Percentiles rank a stretch among this genome's conserved stretches.
phyloP scores from a whole-genome alignment of 1,140 invertebrate species.

The Macrobrachium nipponense region DNA sequence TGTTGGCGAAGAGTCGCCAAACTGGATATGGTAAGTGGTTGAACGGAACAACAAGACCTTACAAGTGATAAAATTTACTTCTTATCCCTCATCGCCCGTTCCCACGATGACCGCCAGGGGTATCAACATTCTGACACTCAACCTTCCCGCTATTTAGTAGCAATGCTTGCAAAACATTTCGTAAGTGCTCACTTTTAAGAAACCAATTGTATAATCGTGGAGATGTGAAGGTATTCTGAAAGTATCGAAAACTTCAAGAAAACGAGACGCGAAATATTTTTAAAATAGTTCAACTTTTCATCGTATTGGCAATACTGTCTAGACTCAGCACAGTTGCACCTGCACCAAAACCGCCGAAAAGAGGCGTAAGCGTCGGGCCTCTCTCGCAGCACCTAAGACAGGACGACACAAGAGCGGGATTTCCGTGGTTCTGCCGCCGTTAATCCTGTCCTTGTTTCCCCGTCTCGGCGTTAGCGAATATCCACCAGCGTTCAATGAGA shows the following conservation, averaged over 20 bases:
- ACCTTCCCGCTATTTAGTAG: not conserved
- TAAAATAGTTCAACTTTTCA: too few species aligned
- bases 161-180: too few species aligned
- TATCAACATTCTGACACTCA: not conserved
- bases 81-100: conserved; percentile 4
- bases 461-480: not conserved
- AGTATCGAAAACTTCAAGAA: too few species aligned
- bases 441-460: not conserved
- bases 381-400: not conserved
- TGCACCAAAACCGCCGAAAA: conserved; percentile 2
- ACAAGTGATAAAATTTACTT: conserved; percentile 27
- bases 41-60: not conserved
- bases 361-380: not conserved
- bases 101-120: conserved; percentile 17
- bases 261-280: too few species aligned
- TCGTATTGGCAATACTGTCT: not conserved
- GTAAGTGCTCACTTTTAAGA: too few species aligned
- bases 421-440: not conserved
- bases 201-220: too few species aligned
- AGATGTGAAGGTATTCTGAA: too few species aligned
- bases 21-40: conserved; percentile 13
- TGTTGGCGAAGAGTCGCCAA: not conserved
- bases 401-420: not conserved
- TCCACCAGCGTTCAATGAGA: too few species aligned
- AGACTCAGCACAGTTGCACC: conserved; percentile 11